Conservation (phyloP, 2,888 invertebrate species). For the Amblyteles armatorius region DNA sequence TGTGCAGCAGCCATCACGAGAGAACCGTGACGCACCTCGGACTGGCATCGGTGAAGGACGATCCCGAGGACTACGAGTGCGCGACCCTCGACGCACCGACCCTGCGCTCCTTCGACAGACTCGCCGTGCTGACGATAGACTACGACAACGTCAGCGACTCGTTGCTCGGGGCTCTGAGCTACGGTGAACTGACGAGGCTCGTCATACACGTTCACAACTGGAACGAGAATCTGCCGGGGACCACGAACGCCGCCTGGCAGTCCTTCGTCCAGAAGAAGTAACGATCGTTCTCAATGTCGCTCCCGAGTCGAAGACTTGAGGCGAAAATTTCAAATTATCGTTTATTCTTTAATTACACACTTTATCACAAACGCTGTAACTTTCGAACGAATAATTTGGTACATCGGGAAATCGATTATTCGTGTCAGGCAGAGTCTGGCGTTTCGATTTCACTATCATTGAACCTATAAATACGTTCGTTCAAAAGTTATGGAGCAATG, state of each 20-base stretch:
- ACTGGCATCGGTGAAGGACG: slow-evolving; percentile 90
- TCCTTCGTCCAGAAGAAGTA: slow-evolving; percentile 86
- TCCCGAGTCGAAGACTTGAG: not conserved
- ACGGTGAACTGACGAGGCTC: slow-evolving; percentile 86
- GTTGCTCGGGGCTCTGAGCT: slow-evolving; percentile 85
- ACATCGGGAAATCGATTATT: too few relatives aligned
- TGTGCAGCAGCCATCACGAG: slow-evolving; percentile 84
- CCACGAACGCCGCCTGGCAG: slow-evolving; percentile 88
- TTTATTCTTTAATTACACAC: too few relatives aligned
- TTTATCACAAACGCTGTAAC: too few relatives aligned
- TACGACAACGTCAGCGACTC: slow-evolving; percentile 86
- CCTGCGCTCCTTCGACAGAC: slow-evolving; percentile 86
- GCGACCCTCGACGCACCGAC: slow-evolving; percentile 86
- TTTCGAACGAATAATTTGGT: too few relatives aligned
- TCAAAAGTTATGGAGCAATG: too few relatives aligned
- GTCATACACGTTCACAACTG: slow-evolving; percentile 90
- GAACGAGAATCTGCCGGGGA: slow-evolving; percentile 87
- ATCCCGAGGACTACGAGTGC: slow-evolving; percentile 89
- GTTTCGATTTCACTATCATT: too few relatives aligned
- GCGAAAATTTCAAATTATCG: too few relatives aligned
- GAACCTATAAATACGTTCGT: too few relatives aligned
- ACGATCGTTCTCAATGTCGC: slow-evolving; percentile 25
- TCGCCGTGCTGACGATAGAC: slow-evolving; percentile 85
- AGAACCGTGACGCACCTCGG: slow-evolving; percentile 88
- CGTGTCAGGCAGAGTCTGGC: too few relatives aligned